Percentiles rank a stretch among this genome's conserved stretches.
phyloP scores from a whole-genome alignment of 2,113 vertebrate species.

The Vanacampus margaritifer region DNA sequence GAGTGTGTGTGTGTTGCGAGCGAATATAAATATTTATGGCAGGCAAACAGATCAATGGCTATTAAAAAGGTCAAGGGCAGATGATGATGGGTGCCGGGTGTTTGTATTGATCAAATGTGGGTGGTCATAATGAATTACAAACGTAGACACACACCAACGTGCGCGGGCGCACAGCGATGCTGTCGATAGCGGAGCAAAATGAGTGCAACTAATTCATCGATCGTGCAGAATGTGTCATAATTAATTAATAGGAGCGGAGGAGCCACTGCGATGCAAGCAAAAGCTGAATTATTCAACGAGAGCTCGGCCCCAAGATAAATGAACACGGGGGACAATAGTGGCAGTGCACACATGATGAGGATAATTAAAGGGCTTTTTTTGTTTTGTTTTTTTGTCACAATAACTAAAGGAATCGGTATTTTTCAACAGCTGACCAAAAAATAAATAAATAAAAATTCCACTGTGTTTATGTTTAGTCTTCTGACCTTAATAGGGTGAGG shows the following conservation, averaged over 20 bases:
- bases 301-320: constrained; percentile 59
- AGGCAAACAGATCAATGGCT: constrained; percentile 66
- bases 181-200: constrained; percentile 39
- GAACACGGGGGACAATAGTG: constrained; percentile 46
- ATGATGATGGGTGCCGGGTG: constrained; percentile 64
- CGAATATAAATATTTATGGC: constrained; percentile 65
- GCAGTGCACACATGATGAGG: constrained; percentile 52
- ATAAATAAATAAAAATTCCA: background rate
- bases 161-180: constrained; percentile 9
- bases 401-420: background rate
- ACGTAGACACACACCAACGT: constrained; percentile 19
- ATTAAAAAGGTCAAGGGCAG: constrained; percentile 71
- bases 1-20: constrained; percentile 24
- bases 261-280: constrained; percentile 59
- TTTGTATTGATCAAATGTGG: constrained; percentile 57
- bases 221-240: constrained; percentile 69
- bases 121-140: constrained; percentile 57
- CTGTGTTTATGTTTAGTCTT: background rate
- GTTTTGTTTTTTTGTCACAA: constrained; percentile 53
- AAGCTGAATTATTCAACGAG: constrained; percentile 64
- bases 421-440: background rate
- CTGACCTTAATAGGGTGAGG: background rate
- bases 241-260: constrained; percentile 68
- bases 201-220: constrained; percentile 62
- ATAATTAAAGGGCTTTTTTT: no score